A percentile compares a stretch with the other conserved stretches of the same genome.
Evolutionary conservation across 2,113 vertebrate genomes (phyloP).

Genomic region (Catharus minimus): DNA sequence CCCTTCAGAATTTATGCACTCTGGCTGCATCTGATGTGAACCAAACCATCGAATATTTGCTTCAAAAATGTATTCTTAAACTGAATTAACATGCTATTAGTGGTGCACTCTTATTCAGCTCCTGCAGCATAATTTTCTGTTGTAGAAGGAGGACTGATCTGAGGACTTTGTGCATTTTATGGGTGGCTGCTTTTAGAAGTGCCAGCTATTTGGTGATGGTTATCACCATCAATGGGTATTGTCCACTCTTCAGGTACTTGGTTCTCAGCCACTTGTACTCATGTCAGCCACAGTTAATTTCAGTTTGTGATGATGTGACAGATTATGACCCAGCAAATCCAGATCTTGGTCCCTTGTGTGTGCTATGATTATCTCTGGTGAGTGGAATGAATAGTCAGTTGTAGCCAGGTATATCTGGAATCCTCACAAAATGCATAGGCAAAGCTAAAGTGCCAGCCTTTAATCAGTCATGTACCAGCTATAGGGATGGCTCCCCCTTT

Average conservation of each 20-base stretch:
- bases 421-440: background rate
- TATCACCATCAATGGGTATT: background rate
- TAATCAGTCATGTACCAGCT: background rate
- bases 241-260: background rate
- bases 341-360: background rate
- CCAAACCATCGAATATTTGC: background rate
- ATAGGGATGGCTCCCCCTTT: background rate
- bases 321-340: background rate
- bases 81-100: background rate
- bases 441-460: background rate
- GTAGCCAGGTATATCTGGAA: background rate
- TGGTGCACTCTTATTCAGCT: background rate
- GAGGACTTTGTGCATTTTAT: background rate
- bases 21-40: background rate
- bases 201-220: background rate
- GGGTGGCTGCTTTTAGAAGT: background rate
- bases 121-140: background rate
- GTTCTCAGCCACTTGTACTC: background rate
- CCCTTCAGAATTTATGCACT: background rate
- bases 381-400: background rate
- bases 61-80: background rate
- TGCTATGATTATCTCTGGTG: background rate
- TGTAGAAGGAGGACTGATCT: background rate
- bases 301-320: background rate
- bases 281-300: background rate